Evolutionary conservation across 2,888 invertebrate species (phyloP), one percentile per base, ranked within the genome.

Genomic region (Coenonympha arcania): DNA sequence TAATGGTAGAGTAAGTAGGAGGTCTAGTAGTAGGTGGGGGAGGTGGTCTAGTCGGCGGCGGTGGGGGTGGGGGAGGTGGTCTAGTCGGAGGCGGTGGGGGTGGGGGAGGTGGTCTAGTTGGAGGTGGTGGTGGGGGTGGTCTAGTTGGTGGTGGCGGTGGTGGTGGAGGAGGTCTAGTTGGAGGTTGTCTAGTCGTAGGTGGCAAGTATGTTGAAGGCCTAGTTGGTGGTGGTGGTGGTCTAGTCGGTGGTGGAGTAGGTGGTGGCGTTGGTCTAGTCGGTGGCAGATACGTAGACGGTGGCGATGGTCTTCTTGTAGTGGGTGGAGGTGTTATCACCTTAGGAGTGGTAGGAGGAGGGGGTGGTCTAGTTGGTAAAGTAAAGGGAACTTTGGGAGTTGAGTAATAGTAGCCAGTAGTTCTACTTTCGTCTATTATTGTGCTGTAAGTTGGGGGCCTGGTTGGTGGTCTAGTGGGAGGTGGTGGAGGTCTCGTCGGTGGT

Each of bases 331-430:
- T 33, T 11, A 13, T 11, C 20, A 11, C 6, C 13, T 11, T 20
- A 6, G 28, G n/a, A 1, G 42, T 49, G 16, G 42, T 43, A 4
- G 48, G 43, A 2, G 40, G 43, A 31, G 49, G 41, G 34, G 44
- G 55, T 51, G 50, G 46, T 42, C 50, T 44, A n/a, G 55, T 50
- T 1, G 59, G 56, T 15, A 58, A 41, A 9, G 58, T 60, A 20
- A 60, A 61, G 15, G 56, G 34, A 13, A 59, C 44, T 36, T 51
- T 57, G 26, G 61, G 61, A n/a, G 57, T 59, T 6, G 58, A 60
- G 33, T 62, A 65, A 39, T 54, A 55, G 41, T 65, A 65, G 8
- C 61, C 62, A 11, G 61, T 61, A 9, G 57, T 56, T 52, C 19
- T 56, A 4, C 49, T 49, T 3, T 41, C 13, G 6, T 53, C 50